Percentiles rank a stretch among this genome's conserved stretches.
Evolutionary conservation across 1,140 invertebrate genomes (phyloP).

Genomic region (Xylocopa sonorina): DNA sequence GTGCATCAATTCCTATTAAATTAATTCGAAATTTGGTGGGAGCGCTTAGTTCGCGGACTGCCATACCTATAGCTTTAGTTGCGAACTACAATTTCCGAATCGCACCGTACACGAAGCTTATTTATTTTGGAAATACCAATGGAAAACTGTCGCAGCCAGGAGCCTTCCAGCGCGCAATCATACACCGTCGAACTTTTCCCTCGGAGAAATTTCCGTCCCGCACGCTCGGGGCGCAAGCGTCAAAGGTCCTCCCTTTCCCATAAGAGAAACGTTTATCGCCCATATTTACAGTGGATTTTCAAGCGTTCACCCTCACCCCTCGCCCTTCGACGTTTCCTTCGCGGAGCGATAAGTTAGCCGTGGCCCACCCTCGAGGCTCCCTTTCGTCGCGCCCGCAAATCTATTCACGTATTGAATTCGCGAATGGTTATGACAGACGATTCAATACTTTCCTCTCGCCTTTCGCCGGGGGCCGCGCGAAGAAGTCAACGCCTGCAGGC

Average conservation of each 20-base stretch:
- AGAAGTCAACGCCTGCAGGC: neutral
- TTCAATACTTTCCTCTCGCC: slow-evolving; percentile 45
- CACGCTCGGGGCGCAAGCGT: neutral
- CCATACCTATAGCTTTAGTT: no score
- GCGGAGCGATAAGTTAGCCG: slow-evolving; percentile 49
- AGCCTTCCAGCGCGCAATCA: neutral
- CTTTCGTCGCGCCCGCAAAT: slow-evolving; percentile 43
- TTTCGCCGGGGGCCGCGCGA: neutral
- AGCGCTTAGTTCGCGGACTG: no score
- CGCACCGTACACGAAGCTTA: no score
- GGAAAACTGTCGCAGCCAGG: neutral
- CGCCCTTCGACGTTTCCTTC: slow-evolving; percentile 16
- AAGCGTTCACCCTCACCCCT: neutral
- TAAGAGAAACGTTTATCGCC: slow-evolving; percentile 44
- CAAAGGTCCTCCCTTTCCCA: slow-evolving; percentile 27
- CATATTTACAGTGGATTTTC: slow-evolving; percentile 57
- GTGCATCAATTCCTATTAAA: no score
- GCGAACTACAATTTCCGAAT: no score
- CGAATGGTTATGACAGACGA: slow-evolving; percentile 61
- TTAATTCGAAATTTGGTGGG: no score
- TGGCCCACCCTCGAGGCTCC: slow-evolving; percentile 33
- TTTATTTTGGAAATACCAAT: neutral
- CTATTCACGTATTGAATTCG: slow-evolving; percentile 47
- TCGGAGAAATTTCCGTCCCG: neutral
- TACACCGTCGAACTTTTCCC: neutral